These are phyloP conservation scores for Balaenoptera acutorostrata DNA, from an alignment of 2,113 vertebrate species.

Conservation along the genomic window DNA sequence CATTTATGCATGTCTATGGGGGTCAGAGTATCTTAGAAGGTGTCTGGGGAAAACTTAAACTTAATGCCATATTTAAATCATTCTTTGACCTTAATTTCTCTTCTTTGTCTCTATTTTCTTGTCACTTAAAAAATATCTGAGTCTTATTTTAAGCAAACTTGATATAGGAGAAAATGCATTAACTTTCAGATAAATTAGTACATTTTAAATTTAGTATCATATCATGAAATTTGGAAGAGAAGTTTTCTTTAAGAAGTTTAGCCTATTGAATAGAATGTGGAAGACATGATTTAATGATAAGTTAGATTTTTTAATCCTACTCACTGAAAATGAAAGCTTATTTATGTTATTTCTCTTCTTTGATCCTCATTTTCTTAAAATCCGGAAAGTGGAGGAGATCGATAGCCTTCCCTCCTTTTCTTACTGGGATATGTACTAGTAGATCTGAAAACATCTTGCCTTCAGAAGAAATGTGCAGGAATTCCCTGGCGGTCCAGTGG, in stretches of 20 bases:
- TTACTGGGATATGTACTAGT: neutral
- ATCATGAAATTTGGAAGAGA: conserved; percentile 26
- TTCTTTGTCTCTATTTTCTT: conserved; percentile 1
- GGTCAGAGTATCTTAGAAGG: neutral
- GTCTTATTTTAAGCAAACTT: conserved; percentile 26
- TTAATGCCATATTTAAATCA: conserved; percentile 4
- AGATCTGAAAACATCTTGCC: neutral
- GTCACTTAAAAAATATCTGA: neutral
- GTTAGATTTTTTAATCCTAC: conserved; percentile 27
- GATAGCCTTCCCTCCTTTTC: neutral
- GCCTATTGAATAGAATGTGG: neutral
- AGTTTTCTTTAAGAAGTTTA: conserved; percentile 2
- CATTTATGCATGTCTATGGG: neutral
- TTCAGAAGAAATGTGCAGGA: neutral
- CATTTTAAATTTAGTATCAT: conserved; percentile 36
- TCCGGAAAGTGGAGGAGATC: neutral
- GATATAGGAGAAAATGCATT: neutral
- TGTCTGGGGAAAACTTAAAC: neutral
- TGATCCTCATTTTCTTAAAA: conserved; percentile 35
- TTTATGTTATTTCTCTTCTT: neutral
- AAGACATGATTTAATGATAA: conserved; percentile 11
- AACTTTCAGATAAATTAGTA: conserved; percentile 20
- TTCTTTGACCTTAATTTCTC: conserved; percentile 38
- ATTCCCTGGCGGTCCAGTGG: neutral
- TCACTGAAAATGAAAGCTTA: conserved; percentile 22